A percentile compares a stretch with the other conserved stretches of the same genome.
These are phyloP conservation scores for Microchrysa polita DNA, from an alignment of 2,888 invertebrate genomes.

Conservation along the genomic window DNA sequence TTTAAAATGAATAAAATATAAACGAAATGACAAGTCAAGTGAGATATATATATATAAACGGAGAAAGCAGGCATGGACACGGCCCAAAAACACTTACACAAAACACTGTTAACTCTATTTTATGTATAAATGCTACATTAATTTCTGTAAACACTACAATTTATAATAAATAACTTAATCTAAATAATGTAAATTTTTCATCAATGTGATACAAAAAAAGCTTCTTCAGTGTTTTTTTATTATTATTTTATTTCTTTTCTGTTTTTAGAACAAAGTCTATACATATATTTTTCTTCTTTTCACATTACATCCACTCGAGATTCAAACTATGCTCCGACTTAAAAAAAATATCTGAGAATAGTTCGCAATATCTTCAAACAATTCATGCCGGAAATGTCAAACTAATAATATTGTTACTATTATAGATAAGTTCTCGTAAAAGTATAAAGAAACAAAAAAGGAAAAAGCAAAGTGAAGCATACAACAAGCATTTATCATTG, in stretches of 20 bases:
- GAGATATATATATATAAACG: too few species aligned
- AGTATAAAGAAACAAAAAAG: too few species aligned
- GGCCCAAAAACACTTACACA: too few species aligned
- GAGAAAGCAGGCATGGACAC: too few species aligned
- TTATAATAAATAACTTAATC: constrained; percentile 3
- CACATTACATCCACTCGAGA: constrained; percentile 30
- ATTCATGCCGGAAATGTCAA: constrained; percentile 34
- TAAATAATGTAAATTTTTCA: constrained; percentile 32
- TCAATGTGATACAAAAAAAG: constrained; percentile 33
- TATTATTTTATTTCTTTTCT: not conserved
- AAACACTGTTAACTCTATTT: not conserved
- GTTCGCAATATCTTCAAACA: constrained; percentile 35
- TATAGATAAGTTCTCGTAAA: constrained; percentile 39
- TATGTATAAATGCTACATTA: not conserved
- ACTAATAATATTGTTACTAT: constrained; percentile 42
- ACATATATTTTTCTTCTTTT: constrained; percentile 9
- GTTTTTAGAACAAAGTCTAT: not conserved
- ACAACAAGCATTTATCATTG: constrained; percentile 43
- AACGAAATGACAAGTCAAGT: not conserved
- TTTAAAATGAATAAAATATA: not conserved
- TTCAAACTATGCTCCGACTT: constrained; percentile 27
- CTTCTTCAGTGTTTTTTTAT: too few species aligned
- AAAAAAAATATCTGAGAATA: constrained; percentile 12
- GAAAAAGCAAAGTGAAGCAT: constrained; percentile 15
- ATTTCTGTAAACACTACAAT: constrained; percentile 26